phyloP scores from a whole-genome alignment of 2,113 vertebrate genomes.

The Cryptotis parvus region DNA sequence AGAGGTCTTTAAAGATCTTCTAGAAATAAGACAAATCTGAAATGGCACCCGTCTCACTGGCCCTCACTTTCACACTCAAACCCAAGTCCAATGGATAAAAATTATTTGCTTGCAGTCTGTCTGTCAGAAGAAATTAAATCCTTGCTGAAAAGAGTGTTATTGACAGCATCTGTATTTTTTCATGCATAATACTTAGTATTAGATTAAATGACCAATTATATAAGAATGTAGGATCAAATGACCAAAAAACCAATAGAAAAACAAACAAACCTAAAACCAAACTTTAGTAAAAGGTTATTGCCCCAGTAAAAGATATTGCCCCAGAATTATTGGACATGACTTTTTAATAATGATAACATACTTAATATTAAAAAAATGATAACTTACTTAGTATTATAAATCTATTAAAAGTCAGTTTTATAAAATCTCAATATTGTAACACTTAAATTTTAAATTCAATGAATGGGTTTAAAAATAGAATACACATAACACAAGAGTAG shows the following conservation, averaged over 20 bases:
- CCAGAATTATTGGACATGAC: not conserved
- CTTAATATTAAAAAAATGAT: conserved; percentile 22
- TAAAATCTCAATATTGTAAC: not conserved
- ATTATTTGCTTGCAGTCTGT: not conserved
- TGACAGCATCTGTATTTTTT: conserved; percentile 15
- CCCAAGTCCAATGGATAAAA: not conserved
- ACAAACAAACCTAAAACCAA: not conserved
- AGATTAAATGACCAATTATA: conserved; percentile 33
- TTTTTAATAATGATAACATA: conserved; percentile 45
- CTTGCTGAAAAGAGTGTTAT: not conserved
- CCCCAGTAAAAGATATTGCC: too few relatives aligned
- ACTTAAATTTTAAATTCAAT: conserved; percentile 32
- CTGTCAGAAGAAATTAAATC: conserved; percentile 55
- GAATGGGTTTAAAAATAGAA: not conserved
- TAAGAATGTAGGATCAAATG: conserved; percentile 11
- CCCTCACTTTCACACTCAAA: conserved; percentile 14
- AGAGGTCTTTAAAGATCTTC: conserved; percentile 47
- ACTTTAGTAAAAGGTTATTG: not conserved
- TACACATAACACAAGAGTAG: conserved; percentile 20
- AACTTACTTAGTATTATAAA: not conserved
- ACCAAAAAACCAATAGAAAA: not conserved
- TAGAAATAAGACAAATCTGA: conserved; percentile 47
- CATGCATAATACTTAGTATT: conserved; percentile 40
- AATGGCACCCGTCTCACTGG: conserved; percentile 34
- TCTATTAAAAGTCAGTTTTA: not conserved